A percentile compares a stretch with the other conserved stretches of the same genome.
Evolutionary conservation across 1,140 invertebrate species (phyloP).

Genomic region (Hylaeus volcanicus): DNA sequence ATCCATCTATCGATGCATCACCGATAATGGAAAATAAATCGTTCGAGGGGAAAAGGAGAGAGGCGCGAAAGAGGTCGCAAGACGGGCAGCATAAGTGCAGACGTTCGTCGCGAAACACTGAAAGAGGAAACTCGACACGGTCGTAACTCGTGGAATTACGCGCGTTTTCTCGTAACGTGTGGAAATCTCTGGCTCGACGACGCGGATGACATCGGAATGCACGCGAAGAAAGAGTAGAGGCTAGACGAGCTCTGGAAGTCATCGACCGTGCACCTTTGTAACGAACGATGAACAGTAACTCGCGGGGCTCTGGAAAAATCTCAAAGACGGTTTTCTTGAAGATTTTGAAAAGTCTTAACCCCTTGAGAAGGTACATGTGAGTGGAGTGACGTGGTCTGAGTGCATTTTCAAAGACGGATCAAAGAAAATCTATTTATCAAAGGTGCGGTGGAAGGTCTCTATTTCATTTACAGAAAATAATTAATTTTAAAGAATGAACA

Average conservation of each 20-base stretch:
- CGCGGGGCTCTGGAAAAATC: no score
- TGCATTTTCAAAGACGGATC: no score
- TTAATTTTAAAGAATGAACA: no score
- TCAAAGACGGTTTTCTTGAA: no score
- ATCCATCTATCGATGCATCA: not conserved
- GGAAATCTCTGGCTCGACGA: slow-evolving; percentile 18
- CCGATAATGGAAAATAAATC: not conserved
- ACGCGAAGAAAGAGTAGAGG: not conserved
- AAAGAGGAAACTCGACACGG: not conserved
- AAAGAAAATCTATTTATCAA: no score
- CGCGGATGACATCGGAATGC: not conserved
- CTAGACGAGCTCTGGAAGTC: not conserved
- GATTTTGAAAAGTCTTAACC: no score
- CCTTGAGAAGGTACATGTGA: no score
- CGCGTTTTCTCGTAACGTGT: slow-evolving; percentile 18
- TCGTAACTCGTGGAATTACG: slow-evolving; percentile 8
- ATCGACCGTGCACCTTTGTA: no score
- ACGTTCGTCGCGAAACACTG: not conserved
- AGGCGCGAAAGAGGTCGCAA: not conserved
- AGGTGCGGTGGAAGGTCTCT: no score
- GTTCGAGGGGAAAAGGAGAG: not conserved
- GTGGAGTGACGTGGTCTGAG: no score
- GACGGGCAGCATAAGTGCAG: not conserved
- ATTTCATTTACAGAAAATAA: no score
- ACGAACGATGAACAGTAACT: no score